A percentile compares a stretch with the other conserved stretches of the same genome.
These are phyloP conservation scores for Hyphantria cunea DNA, from an alignment of 1,140 invertebrate genomes.

Conservation along the genomic window DNA sequence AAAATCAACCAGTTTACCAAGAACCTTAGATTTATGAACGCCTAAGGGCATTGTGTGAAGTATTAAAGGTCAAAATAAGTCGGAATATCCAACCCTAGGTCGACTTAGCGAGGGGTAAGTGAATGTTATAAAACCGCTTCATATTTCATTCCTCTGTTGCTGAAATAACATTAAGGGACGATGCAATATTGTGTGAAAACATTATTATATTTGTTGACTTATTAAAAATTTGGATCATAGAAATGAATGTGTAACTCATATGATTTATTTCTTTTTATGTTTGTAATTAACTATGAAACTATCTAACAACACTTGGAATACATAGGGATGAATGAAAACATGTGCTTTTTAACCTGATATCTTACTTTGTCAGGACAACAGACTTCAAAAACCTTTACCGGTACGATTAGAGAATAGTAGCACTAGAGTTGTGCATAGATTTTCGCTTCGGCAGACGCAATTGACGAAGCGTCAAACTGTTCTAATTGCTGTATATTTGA, in stretches of 20 bases:
- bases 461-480: no score
- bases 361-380: no score
- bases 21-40: slow-evolving; percentile 14
- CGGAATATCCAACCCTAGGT: slow-evolving; percentile 28
- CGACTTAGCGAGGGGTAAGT: slow-evolving; percentile 20
- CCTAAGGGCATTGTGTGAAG: neutral
- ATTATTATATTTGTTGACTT: slow-evolving; percentile 20
- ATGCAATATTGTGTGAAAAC: slow-evolving; percentile 22
- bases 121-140: slow-evolving; percentile 38
- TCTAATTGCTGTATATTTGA: no score
- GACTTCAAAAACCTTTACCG: no score
- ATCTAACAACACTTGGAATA: no score
- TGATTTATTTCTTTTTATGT: no score
- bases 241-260: neutral
- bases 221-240: slow-evolving; percentile 12
- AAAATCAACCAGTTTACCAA: slow-evolving; percentile 28
- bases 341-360: no score
- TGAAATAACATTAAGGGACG: slow-evolving; percentile 35
- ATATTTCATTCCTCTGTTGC: slow-evolving; percentile 37
- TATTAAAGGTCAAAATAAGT: slow-evolving; percentile 14
- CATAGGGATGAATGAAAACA: no score
- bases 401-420: no score
- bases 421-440: no score
- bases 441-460: no score
- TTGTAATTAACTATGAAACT: no score